Evolutionary conservation across 1,140 invertebrate species (phyloP), one percentile per base, ranked within the genome.

Genomic region (Heliconius hewitsoni): DNA sequence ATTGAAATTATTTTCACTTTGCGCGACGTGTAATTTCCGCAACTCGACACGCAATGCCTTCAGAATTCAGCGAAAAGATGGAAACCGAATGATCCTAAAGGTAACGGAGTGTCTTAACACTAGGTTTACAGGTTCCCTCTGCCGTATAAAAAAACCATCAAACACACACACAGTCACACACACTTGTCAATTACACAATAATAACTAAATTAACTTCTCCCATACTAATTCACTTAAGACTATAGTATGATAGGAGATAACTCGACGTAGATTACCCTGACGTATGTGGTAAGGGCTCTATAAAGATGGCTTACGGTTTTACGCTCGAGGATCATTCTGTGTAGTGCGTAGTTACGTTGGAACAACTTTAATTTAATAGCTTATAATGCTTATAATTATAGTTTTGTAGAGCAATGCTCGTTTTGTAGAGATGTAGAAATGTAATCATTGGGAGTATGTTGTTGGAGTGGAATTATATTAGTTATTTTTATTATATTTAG

Each of bases 251-350:
- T 30, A 66, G 13, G 60, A 66, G 27, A 66, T 66, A 66, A 66
- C 27, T 66, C 60, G 27, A 30, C 60, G 27, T 30, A 66, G 60
- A 66, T 66, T 16, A 66, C 60, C 3, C 27, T 66, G 60, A 66
- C 60, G 60, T 66, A 66, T 66, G 60, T 66, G 60, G 60, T 66
- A 66, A 66, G 60, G n/a, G 60, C 60, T 8, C 60, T 66, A 66
- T 66, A 66, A 66, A 66, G 60, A 66, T 30, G 60, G 60, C 60
- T 66, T 66, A 66, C 60, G 60, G 60, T 66, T 66, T 66, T 66
- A 66, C 60, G 60, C 60, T 66, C 60, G 60, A 66, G 27, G 60
- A 66, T 66, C 27, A 16, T 66, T 66, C 60, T 6, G 11, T 66
- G 19, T 30, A 66, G 27, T 66, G 60, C 60, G 60, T 66, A 66